phyloP scores from a whole-genome alignment of 1,140 invertebrate species.

The Holotrichia oblita region DNA sequence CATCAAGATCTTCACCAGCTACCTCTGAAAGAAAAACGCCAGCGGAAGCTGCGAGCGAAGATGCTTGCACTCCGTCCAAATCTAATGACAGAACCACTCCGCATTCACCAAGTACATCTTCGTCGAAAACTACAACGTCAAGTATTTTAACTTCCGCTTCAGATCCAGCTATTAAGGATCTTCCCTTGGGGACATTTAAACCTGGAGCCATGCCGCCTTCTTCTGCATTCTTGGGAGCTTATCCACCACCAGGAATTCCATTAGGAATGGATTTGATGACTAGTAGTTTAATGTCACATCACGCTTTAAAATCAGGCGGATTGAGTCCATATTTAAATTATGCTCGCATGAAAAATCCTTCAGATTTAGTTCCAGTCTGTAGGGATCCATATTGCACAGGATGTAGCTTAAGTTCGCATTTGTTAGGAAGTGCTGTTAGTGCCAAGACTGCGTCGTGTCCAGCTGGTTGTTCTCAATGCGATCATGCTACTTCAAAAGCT shows the following conservation, averaged over 20 bases:
- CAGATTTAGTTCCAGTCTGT: constrained; percentile 76
- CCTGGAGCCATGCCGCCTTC: constrained; percentile 65
- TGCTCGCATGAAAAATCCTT: constrained; percentile 73
- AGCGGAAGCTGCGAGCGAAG: constrained; percentile 52
- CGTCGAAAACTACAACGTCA: constrained; percentile 59
- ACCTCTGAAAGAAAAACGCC: constrained; percentile 60
- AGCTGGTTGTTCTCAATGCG: constrained; percentile 89
- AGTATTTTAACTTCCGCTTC: constrained; percentile 65
- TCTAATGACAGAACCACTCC: constrained; percentile 42
- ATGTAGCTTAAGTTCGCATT: constrained; percentile 85
- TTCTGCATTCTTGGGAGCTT: constrained; percentile 65
- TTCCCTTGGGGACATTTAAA: constrained; percentile 71
- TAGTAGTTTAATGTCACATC: constrained; percentile 75
- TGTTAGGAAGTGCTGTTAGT: constrained; percentile 63
- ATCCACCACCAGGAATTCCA: constrained; percentile 65
- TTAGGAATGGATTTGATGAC: constrained; percentile 77
- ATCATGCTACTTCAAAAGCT: constrained; percentile 73
- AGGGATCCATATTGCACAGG: constrained; percentile 92
- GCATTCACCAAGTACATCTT: constrained; percentile 44
- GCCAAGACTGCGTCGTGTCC: constrained; percentile 75
- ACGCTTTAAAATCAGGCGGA: constrained; percentile 71
- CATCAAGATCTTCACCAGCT: constrained; percentile 65
- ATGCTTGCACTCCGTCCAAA: constrained; percentile 61
- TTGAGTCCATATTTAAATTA: constrained; percentile 78
- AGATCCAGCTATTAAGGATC: constrained; percentile 71